phyloP scores from a whole-genome alignment of 2,888 invertebrate species.

The Ashinkailepas kermadecensis region DNA sequence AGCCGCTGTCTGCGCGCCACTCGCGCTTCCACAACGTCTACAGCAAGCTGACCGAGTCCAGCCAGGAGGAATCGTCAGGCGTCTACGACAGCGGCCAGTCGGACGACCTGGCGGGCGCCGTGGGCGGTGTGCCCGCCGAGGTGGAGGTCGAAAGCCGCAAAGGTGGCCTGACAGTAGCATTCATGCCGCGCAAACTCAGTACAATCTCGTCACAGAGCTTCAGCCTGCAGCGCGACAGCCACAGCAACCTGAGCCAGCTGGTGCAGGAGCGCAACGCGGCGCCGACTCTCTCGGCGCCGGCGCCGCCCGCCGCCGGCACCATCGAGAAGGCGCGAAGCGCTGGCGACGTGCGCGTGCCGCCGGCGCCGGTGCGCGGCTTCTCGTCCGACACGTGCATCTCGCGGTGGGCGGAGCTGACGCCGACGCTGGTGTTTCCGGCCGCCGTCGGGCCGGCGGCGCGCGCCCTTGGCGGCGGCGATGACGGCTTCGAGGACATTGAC shows the following conservation, averaged over 20 bases:
- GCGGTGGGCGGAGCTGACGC: background rate
- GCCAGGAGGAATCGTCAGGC: constrained; percentile 23
- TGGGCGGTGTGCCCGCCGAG: constrained; percentile 19
- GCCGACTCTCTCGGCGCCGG: background rate
- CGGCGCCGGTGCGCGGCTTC: background rate
- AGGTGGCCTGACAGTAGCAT: constrained; percentile 31
- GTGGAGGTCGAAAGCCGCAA: constrained; percentile 9
- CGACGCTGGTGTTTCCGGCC: background rate
- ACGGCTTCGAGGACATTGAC: constrained; percentile 19
- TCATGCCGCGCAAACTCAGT: constrained; percentile 36
- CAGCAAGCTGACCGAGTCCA: constrained; percentile 24
- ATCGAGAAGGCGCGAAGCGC: constrained; percentile 13
- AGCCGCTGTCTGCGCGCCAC: constrained; percentile 2
- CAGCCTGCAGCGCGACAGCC: constrained; percentile 28
- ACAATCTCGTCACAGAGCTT: constrained; percentile 35
- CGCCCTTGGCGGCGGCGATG: background rate
- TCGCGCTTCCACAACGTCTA: constrained; percentile 23
- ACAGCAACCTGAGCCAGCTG: constrained; percentile 29
- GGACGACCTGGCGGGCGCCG: constrained; percentile 20
- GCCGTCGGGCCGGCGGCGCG: background rate
- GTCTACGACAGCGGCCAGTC: constrained; percentile 25
- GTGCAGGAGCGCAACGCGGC: constrained; percentile 3
- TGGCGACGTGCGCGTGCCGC: background rate
- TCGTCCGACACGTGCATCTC: constrained; percentile 5
- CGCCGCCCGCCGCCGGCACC: background rate